phyloP scores from a whole-genome alignment of 2,888 invertebrate genomes.

The Macaria liturata region DNA sequence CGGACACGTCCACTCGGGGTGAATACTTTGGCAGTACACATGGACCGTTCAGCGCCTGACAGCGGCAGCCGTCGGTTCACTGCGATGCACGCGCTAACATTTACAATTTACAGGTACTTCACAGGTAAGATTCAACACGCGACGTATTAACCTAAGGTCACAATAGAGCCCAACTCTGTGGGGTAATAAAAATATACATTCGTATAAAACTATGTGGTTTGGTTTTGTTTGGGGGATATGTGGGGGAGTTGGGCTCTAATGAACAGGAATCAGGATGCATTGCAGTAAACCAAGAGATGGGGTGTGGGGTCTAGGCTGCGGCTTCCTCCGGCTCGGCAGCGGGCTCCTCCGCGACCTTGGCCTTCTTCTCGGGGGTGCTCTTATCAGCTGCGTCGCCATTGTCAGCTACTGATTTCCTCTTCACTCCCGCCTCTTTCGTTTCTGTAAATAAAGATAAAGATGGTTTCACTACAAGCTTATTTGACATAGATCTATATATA shows the following conservation, averaged over 20 bases:
- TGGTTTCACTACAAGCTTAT: neutral
- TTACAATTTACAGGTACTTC: slow-evolving; percentile 82
- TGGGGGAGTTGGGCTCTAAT: slow-evolving; percentile 73
- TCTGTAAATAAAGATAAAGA: slow-evolving; percentile 54
- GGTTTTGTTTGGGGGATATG: slow-evolving; percentile 63
- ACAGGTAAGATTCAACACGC: slow-evolving; percentile 77
- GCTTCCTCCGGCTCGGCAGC: slow-evolving; percentile 82
- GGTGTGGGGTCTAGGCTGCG: slow-evolving; percentile 74
- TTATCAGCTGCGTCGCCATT: slow-evolving; percentile 83
- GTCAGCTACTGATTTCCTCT: slow-evolving; percentile 87
- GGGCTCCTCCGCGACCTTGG: slow-evolving; percentile 85
- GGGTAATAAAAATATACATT: slow-evolving; percentile 42
- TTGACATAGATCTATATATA: too few relatives aligned
- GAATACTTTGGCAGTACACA: slow-evolving; percentile 81
- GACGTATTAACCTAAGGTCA: slow-evolving; percentile 74
- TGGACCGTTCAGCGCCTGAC: too few relatives aligned
- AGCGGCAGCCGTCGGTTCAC: slow-evolving; percentile 65
- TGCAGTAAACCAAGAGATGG: slow-evolving; percentile 77
- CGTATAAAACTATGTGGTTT: slow-evolving; percentile 63
- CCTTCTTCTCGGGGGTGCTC: slow-evolving; percentile 88
- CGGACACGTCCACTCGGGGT: slow-evolving; percentile 69
- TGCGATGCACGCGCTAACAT: slow-evolving; percentile 76
- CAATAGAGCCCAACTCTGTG: slow-evolving; percentile 77
- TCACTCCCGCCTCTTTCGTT: slow-evolving; percentile 82
- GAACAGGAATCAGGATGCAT: slow-evolving; percentile 74